These are phyloP conservation scores for Gymnobelideus leadbeateri DNA, from an alignment of 2,113 vertebrate genomes.

Conservation along the genomic window DNA sequence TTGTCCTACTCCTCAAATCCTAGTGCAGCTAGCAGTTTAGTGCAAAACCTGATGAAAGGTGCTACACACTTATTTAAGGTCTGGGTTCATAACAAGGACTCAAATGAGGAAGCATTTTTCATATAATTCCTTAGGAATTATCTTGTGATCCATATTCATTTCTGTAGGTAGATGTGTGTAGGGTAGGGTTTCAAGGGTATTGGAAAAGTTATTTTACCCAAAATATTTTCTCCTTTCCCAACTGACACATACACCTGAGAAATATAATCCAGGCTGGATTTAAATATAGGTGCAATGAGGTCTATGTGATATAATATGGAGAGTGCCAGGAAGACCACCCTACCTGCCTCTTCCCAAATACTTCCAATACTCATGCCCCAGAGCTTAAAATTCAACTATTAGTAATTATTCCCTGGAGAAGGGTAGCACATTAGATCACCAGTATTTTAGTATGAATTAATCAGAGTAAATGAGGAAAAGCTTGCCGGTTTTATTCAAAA, in stretches of 20 bases:
- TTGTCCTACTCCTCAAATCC: conserved; percentile 24
- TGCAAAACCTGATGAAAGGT: neutral
- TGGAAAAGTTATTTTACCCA: neutral
- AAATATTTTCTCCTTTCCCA: neutral
- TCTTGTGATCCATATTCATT: neutral
- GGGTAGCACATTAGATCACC: neutral
- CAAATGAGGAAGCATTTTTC: neutral
- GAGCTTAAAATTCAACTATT: neutral
- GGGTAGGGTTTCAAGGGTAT: neutral
- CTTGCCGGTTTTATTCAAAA: neutral
- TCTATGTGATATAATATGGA: no score
- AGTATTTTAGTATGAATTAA: conserved; percentile 11
- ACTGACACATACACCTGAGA: neutral
- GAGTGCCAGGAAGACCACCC: neutral
- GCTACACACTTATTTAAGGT: neutral
- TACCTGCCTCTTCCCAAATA: neutral
- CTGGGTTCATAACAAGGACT: neutral
- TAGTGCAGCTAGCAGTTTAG: neutral
- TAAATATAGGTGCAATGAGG: neutral
- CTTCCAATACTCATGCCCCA: neutral
- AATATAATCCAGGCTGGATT: neutral
- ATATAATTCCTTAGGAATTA: neutral
- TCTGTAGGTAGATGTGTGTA: neutral
- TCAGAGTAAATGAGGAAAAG: conserved; percentile 6
- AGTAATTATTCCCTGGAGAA: neutral